Percentiles rank a stretch among this genome's conserved stretches.
phyloP scores from a whole-genome alignment of 1,140 invertebrate species.

The Agrypnia vestita region DNA sequence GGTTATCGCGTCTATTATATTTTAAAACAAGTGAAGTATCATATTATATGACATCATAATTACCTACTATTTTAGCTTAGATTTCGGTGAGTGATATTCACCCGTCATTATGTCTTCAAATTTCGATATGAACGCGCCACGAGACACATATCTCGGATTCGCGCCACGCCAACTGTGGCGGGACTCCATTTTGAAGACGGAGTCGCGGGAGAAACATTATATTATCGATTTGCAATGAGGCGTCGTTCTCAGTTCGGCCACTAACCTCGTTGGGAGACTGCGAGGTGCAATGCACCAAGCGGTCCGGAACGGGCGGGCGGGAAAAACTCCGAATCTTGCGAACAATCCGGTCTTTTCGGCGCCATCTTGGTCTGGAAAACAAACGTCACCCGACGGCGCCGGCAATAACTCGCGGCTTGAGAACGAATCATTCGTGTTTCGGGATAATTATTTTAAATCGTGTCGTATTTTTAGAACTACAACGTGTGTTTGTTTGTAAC shows the following conservation, averaged over 20 bases:
- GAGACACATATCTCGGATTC: background rate
- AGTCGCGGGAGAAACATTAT: constrained; percentile 21
- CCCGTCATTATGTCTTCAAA: too few species aligned
- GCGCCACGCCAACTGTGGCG: background rate
- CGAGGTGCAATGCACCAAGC: constrained; percentile 37
- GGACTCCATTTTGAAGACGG: constrained; percentile 31
- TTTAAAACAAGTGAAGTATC: too few species aligned
- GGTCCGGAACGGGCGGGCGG: background rate
- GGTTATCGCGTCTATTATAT: too few species aligned
- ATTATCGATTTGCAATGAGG: background rate
- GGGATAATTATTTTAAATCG: background rate
- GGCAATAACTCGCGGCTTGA: background rate
- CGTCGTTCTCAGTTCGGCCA: background rate
- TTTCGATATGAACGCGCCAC: too few species aligned
- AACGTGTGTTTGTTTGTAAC: background rate
- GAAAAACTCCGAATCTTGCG: background rate
- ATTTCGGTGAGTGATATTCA: too few species aligned
- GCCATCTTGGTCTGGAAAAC: constrained; percentile 6
- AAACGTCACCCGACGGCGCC: background rate
- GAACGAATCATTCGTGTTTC: constrained; percentile 2
- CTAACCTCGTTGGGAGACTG: constrained; percentile 33
- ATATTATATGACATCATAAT: too few species aligned
- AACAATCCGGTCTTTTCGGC: background rate
- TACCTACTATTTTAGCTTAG: too few species aligned
- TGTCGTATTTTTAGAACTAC: background rate